phyloP scores from a whole-genome alignment of 2,113 vertebrate species.

The Paracyprichromis sp. region DNA sequence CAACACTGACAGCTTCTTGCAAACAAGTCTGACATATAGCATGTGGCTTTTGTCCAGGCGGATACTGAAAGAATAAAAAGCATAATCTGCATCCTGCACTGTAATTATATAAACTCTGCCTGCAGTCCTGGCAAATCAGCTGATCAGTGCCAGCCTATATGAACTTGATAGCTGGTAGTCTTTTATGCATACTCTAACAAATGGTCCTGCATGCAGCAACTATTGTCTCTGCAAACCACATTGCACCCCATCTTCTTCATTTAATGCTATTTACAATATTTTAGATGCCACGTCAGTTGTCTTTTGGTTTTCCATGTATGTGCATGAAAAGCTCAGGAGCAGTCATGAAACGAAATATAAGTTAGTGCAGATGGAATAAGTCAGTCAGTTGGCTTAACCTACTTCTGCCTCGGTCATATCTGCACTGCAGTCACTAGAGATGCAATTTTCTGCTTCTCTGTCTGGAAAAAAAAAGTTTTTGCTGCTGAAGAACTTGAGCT shows the following conservation, averaged over 20 bases:
- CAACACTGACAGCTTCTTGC: not conserved
- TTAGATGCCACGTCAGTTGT: not conserved
- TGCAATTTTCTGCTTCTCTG: not conserved
- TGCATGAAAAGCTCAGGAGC: not conserved
- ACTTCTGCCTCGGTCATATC: not conserved
- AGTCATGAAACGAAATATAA: not conserved
- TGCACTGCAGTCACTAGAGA: not conserved
- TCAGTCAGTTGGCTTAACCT: not conserved
- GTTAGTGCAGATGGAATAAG: not conserved
- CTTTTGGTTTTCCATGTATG: not conserved
- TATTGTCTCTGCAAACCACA: fast-evolving
- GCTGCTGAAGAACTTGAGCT: not conserved
- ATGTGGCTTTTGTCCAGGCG: not conserved
- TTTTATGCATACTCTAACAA: not conserved
- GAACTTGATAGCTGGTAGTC: not conserved
- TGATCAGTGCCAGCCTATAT: not conserved
- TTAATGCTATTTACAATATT: not conserved
- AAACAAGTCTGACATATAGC: not conserved
- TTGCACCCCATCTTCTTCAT: fast-evolving
- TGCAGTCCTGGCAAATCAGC: not conserved
- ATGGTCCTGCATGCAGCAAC: not conserved
- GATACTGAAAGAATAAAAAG: not conserved
- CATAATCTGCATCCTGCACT: not conserved
- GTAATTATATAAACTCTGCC: not conserved
- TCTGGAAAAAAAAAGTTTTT: not conserved